phyloP scores from a whole-genome alignment of 2,113 vertebrate species.

The Acinonyx jubatus region DNA sequence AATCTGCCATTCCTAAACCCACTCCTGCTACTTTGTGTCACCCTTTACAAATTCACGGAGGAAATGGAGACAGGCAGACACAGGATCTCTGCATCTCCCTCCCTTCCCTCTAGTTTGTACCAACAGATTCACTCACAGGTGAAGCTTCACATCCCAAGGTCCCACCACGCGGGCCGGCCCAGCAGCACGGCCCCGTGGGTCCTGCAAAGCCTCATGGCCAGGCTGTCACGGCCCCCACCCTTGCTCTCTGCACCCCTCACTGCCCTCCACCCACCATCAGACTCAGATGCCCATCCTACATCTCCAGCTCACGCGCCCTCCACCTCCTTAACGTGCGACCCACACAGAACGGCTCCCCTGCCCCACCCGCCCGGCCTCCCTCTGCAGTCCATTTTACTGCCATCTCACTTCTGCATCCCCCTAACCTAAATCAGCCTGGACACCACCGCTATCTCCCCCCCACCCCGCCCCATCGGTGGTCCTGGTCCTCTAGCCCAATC shows the following conservation, averaged over 20 bases:
- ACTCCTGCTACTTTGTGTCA: neutral
- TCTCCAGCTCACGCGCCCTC: neutral
- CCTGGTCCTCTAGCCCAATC: neutral
- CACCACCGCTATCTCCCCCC: neutral
- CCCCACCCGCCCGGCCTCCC: too few species aligned
- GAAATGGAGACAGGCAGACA: neutral
- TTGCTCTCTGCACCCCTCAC: neutral
- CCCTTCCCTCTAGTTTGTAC: neutral
- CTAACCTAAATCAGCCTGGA: neutral
- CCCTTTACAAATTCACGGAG: neutral
- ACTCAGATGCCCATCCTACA: neutral
- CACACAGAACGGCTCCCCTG: rapidly evolving
- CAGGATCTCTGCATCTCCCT: neutral
- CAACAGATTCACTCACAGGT: neutral
- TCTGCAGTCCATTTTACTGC: neutral
- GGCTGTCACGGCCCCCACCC: too few species aligned
- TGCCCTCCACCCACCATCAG: neutral
- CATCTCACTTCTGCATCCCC: neutral
- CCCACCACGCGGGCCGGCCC: rapidly evolving
- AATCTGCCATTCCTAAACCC: neutral
- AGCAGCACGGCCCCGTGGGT: neutral
- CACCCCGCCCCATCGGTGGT: too few species aligned
- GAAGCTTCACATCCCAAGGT: neutral
- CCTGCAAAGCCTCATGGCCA: too few species aligned
- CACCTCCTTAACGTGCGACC: neutral